Conservation (phyloP, 2,888 invertebrate species). For the Dioctria linearis region DNA sequence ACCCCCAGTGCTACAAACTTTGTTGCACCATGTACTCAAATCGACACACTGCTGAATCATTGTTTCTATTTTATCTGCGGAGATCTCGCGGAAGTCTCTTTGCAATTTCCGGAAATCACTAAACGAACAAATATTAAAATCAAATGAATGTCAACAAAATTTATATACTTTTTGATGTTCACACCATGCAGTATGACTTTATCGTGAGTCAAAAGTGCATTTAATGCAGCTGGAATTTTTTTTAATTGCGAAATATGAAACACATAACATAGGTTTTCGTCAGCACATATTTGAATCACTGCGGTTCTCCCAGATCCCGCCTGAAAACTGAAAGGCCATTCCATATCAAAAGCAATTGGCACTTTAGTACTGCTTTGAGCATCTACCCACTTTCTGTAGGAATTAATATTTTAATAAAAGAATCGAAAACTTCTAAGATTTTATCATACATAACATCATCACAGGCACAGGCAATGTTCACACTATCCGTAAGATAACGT, state of each 20-base stretch:
- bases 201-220: slow-evolving; percentile 73
- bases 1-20: slow-evolving; percentile 71
- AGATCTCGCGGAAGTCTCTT: slow-evolving; percentile 75
- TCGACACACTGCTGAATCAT: slow-evolving; percentile 76
- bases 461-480: slow-evolving; percentile 72
- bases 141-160: slow-evolving; percentile 28
- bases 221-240: slow-evolving; percentile 74
- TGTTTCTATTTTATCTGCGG: slow-evolving; percentile 68
- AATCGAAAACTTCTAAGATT: neutral
- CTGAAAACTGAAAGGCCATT: slow-evolving; percentile 78
- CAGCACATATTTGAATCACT: slow-evolving; percentile 76
- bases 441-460: slow-evolving; percentile 71
- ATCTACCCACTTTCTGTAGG: slow-evolving; percentile 67
- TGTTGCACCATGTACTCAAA: slow-evolving; percentile 74
- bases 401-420: slow-evolving; percentile 17
- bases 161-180: slow-evolving; percentile 76
- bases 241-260: slow-evolving; percentile 74
- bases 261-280: slow-evolving; percentile 73
- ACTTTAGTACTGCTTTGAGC: slow-evolving; percentile 67
- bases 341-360: slow-evolving; percentile 78
- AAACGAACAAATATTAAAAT: slow-evolving; percentile 64
- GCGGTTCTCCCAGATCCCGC: slow-evolving; percentile 76
- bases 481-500: slow-evolving; percentile 68
- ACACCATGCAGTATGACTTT: slow-evolving; percentile 76
- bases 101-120: slow-evolving; percentile 77